Evolutionary conservation across 2,888 invertebrate species (phyloP).

Genomic region (Ennomos fuscantarius): DNA sequence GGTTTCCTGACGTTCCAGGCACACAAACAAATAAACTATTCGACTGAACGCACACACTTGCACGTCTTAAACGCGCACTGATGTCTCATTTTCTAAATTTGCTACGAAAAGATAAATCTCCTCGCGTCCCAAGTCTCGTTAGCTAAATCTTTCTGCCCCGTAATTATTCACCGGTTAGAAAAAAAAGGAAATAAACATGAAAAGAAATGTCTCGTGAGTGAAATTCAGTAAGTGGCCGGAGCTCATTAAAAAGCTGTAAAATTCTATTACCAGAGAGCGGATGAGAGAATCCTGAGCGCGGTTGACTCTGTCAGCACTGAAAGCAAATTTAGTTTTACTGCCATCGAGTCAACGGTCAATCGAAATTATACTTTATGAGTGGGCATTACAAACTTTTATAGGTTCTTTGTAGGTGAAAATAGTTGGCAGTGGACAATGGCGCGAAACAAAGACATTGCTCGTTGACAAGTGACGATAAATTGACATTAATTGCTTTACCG

Average conservation of each 20-base stretch:
- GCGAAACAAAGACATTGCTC: conserved; percentile 65
- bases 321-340: conserved; percentile 34
- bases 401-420: conserved; percentile 39
- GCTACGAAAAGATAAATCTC: conserved; percentile 83
- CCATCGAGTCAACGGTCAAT: conserved; percentile 36
- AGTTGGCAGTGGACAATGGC: conserved; percentile 55
- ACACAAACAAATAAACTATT: conserved; percentile 56
- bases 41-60: conserved; percentile 49
- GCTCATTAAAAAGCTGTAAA: conserved; percentile 84
- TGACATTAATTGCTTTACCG: conserved; percentile 77
- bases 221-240: conserved; percentile 76
- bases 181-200: conserved; percentile 71
- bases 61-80: conserved; percentile 58
- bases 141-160: conserved; percentile 77
- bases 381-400: conserved; percentile 42
- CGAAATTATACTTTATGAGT: conserved; percentile 50
- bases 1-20: conserved; percentile 62
- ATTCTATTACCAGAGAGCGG: conserved; percentile 71
- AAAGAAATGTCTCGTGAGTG: conserved; percentile 71
- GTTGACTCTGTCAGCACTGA: conserved; percentile 41
- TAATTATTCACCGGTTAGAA: conserved; percentile 73
- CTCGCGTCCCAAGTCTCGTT: conserved; percentile 76
- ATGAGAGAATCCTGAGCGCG: conserved; percentile 58
- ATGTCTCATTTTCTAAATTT: conserved; percentile 84
- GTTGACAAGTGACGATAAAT: conserved; percentile 79